Percentiles rank a stretch among this genome's conserved stretches.
Conservation (phyloP, 2,888 invertebrate genomes). For the Leptinotarsa rubiginosa region DNA sequence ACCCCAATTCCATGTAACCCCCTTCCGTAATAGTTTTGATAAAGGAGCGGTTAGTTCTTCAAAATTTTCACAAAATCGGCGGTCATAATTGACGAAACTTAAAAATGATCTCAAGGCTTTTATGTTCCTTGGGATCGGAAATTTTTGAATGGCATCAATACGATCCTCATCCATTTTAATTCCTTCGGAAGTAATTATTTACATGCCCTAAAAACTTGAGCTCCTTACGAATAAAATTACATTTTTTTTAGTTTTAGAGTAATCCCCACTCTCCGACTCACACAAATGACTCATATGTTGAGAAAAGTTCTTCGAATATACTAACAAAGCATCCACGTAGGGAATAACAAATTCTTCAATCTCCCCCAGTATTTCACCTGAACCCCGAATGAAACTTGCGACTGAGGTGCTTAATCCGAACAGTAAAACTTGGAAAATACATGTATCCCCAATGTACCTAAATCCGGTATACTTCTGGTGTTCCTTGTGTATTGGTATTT, state of each 20-base stretch:
- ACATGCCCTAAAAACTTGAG: slow-evolving; percentile 29
- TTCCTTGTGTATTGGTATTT: slow-evolving; percentile 4
- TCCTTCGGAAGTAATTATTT: slow-evolving; percentile 7
- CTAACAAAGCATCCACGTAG: slow-evolving; percentile 26
- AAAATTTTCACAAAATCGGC: slow-evolving; percentile 28
- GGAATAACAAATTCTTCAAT: slow-evolving; percentile 6
- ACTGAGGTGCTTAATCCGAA: slow-evolving; percentile 27
- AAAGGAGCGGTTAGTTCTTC: slow-evolving; percentile 21
- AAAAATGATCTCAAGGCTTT: slow-evolving; percentile 30
- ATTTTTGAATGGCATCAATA: slow-evolving; percentile 25
- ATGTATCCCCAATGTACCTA: slow-evolving; percentile 4
- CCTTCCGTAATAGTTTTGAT: slow-evolving; percentile 20
- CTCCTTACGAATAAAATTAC: slow-evolving; percentile 1
- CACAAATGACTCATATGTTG: slow-evolving; percentile 23
- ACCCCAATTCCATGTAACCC: slow-evolving; percentile 26
- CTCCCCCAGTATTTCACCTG: slow-evolving; percentile 4
- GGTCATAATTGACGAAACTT: slow-evolving; percentile 33
- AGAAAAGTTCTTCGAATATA: slow-evolving; percentile 4
- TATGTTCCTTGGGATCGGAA: slow-evolving; percentile 31
- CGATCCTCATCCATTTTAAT: slow-evolving; percentile 26
- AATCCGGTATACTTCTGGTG: slow-evolving; percentile 19
- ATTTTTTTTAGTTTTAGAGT: slow-evolving; percentile 28
- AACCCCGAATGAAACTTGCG: slow-evolving; percentile 28
- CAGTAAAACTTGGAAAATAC: slow-evolving; percentile 15
- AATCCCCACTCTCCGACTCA: slow-evolving; percentile 13